phyloP scores from a whole-genome alignment of 2,797 vertebrate species.

The Carapus acus region DNA sequence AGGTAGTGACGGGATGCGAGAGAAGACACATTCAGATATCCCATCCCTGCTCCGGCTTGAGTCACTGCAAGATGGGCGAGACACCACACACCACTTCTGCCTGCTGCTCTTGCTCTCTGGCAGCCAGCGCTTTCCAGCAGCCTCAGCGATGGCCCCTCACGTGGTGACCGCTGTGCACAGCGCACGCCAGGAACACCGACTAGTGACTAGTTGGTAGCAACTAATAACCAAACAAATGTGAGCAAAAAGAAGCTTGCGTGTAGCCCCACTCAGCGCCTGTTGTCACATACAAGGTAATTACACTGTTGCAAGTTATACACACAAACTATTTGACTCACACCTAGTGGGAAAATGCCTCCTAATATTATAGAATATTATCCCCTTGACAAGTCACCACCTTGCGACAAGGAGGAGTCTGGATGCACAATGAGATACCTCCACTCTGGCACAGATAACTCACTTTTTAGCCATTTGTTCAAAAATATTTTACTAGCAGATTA shows the following conservation, averaged over 20 bases:
- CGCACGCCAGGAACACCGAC: no score
- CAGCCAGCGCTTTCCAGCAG: slow-evolving; percentile 1
- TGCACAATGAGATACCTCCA: neutral
- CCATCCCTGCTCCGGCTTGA: slow-evolving; percentile 5
- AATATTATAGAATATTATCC: slow-evolving; percentile 7
- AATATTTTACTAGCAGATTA: neutral
- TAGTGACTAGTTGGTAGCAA: no score
- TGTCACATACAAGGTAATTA: slow-evolving; percentile 14
- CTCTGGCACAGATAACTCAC: neutral
- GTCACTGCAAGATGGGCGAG: neutral
- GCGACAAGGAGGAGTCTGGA: neutral
- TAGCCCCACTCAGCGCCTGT: slow-evolving; percentile 4
- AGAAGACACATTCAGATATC: neutral
- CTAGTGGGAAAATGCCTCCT: slow-evolving; percentile 19
- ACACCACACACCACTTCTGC: neutral
- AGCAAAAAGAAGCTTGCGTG: slow-evolving; percentile 1
- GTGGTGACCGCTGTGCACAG: no score
- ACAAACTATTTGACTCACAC: neutral
- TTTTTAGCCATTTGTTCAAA: neutral
- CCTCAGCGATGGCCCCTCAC: neutral
- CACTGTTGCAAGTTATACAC: neutral
- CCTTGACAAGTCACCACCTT: slow-evolving; percentile 7
- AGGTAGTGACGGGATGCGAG: neutral
- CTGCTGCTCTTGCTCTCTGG: slow-evolving; percentile 4
- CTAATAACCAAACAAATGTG: neutral